Evolutionary conservation across 37 sponge, comb jelly and placozoan genomes (phyloP).

Genomic region (Beroe forskalii): DNA sequence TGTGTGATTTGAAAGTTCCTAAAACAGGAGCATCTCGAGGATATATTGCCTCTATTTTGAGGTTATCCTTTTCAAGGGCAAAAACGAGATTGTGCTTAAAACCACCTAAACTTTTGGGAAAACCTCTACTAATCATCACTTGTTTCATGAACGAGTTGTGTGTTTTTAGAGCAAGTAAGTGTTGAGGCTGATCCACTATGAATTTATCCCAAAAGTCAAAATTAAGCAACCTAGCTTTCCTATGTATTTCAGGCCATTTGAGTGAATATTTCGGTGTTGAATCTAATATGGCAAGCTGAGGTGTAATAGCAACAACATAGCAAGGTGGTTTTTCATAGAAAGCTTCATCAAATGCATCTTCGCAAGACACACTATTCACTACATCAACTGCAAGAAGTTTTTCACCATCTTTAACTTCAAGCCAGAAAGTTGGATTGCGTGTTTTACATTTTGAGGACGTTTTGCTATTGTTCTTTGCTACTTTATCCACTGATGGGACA

Average conservation of each 20-base stretch:
- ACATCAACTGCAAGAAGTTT: slow-evolving; percentile 8
- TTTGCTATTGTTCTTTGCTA: neutral
- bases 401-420: neutral
- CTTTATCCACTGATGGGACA: slow-evolving; percentile 42
- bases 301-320: slow-evolving; percentile 33
- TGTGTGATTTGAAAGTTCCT: slow-evolving; percentile 45
- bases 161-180: neutral
- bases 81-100: slow-evolving; percentile 53
- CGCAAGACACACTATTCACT: neutral
- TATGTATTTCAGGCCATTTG: slow-evolving; percentile 42
- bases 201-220: slow-evolving; percentile 19
- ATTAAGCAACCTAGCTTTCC: slow-evolving; percentile 11
- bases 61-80: slow-evolving; percentile 35
- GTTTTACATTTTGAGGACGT: neutral
- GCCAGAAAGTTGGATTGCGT: neutral
- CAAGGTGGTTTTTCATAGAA: neutral
- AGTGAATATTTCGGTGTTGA: slow-evolving; percentile 3
- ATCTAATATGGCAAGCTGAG: neutral
- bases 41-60: slow-evolving; percentile 45
- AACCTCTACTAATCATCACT: slow-evolving; percentile 26
- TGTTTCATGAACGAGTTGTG: slow-evolving; percentile 9
- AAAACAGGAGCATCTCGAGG: slow-evolving; percentile 9
- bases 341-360: neutral
- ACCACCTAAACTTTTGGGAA: slow-evolving; percentile 38
- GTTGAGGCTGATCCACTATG: neutral